A percentile compares a stretch with the other conserved stretches of the same genome.
phyloP scores from a whole-genome alignment of 1,140 invertebrate species.

The Cotesia typhae region DNA sequence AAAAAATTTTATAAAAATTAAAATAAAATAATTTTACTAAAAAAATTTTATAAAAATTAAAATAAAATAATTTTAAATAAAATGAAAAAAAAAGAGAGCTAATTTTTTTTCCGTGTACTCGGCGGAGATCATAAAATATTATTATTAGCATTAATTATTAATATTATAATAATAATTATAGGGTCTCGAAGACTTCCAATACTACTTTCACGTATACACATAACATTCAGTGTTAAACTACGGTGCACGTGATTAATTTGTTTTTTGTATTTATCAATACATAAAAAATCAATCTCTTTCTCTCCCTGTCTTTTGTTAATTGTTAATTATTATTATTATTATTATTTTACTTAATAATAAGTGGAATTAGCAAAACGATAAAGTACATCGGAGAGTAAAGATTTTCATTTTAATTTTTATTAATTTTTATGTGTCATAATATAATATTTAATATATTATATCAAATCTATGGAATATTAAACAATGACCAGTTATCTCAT shows the following conservation, averaged over 20 bases:
- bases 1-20: no score
- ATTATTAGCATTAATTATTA: not conserved
- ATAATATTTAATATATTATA: not conserved
- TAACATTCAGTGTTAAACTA: constrained; percentile 32
- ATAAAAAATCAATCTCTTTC: not conserved
- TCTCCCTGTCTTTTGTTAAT: constrained; percentile 2
- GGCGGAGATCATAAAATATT: constrained; percentile 9
- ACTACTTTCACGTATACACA: constrained; percentile 14
- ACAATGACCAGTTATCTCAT: not conserved
- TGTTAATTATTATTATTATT: not conserved
- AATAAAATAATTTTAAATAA: no score
- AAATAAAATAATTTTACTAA: no score
- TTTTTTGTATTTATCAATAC: constrained; percentile 15
- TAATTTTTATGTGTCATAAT: not conserved
- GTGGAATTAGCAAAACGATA: no score
- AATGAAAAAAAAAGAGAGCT: not conserved
- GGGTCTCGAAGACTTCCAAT: not conserved
- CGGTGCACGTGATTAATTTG: constrained; percentile 24
- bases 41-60: no score
- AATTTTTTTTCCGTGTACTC: constrained; percentile 1
- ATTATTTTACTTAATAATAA: no score
- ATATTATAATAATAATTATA: no score
- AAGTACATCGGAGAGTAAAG: no score
- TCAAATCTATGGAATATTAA: not conserved
- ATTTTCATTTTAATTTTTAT: not conserved